phyloP scores from a whole-genome alignment of 2,797 vertebrate genomes.

The Phrynocephalus guinanensis region DNA sequence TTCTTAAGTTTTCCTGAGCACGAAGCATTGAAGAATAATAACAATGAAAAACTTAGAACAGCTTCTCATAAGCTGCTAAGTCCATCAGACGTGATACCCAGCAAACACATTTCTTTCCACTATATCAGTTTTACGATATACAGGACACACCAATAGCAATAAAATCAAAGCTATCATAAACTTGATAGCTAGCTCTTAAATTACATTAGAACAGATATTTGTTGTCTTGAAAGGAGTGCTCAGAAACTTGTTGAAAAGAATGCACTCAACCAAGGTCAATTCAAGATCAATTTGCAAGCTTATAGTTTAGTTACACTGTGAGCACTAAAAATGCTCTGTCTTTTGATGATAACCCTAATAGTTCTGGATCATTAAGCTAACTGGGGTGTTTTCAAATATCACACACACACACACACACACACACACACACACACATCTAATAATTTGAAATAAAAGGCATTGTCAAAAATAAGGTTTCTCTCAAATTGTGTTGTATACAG shows the following conservation, averaged over 20 bases:
- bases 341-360: not conserved
- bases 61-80: conserved; percentile 35
- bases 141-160: conserved; percentile 62
- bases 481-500: not conserved
- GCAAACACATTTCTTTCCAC: conserved; percentile 66
- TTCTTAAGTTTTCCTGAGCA: conserved; percentile 63
- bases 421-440: not conserved
- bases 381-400: not conserved
- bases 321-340: not conserved
- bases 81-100: conserved; percentile 64
- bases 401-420: not conserved
- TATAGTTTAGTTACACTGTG: not conserved
- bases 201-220: conserved; percentile 45
- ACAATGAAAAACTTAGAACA: conserved; percentile 49
- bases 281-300: not conserved
- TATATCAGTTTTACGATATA: conserved; percentile 65
- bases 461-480: not conserved
- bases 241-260: conserved; percentile 30
- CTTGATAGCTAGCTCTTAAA: conserved; percentile 56
- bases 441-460: not conserved
- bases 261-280: not conserved
- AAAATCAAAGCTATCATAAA: conserved; percentile 62
- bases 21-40: conserved; percentile 63
- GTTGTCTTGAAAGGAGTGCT: conserved; percentile 41
- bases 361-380: not conserved